These are phyloP conservation scores for Piezodorus guildinii DNA, from an alignment of 1,140 invertebrate genomes.

Conservation along the genomic window DNA sequence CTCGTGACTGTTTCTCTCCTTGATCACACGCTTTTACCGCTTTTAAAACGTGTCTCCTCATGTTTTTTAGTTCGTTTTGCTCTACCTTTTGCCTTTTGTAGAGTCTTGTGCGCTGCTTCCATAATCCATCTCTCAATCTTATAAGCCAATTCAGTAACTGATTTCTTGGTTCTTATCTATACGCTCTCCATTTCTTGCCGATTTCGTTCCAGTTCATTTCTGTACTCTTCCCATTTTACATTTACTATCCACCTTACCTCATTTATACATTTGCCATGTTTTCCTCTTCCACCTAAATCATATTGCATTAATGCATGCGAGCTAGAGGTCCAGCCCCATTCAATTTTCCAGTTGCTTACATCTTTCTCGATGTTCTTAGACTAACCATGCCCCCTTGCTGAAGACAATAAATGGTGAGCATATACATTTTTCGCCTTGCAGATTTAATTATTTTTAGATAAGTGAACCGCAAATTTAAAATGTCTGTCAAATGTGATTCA, in stretches of 20 bases:
- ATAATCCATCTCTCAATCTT: background rate
- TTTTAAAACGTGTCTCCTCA: background rate
- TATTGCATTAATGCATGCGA: background rate
- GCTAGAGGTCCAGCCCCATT: background rate
- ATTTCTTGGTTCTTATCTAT: background rate
- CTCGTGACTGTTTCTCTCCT: background rate
- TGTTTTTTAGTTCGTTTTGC: background rate
- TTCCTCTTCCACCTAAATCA: background rate
- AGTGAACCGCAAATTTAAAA: too few relatives aligned
- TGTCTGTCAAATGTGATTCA: too few relatives aligned
- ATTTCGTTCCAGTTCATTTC: background rate
- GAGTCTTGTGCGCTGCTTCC: background rate
- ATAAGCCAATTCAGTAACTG: background rate
- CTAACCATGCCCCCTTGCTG: too few relatives aligned
- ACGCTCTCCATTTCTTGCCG: background rate
- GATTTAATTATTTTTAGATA: too few relatives aligned
- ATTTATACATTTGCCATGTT: background rate
- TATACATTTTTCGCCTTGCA: too few relatives aligned
- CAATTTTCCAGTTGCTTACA: background rate
- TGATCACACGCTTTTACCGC: background rate
- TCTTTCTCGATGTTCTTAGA: background rate
- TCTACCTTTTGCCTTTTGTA: background rate
- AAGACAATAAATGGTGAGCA: too few relatives aligned
- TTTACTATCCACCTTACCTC: background rate
- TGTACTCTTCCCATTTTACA: background rate